Conservation (phyloP, 1,140 invertebrate genomes). For the Laupala kohalensis region DNA sequence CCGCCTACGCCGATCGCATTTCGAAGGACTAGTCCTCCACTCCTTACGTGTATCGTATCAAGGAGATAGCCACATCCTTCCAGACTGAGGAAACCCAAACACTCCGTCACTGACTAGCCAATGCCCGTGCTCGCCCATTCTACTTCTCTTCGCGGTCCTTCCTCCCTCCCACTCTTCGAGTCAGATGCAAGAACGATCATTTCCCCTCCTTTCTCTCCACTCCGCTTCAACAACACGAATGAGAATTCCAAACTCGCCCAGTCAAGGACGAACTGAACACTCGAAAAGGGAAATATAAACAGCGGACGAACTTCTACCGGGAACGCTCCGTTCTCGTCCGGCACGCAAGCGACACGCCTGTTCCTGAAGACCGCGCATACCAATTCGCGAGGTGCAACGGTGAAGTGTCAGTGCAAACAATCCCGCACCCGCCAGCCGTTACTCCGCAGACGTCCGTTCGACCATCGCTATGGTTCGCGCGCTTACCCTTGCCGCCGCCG, state of each 20-base stretch:
- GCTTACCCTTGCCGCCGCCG: not conserved
- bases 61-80: no score
- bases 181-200: no score
- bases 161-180: no score
- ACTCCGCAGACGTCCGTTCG: not conserved
- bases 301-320: not conserved
- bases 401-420: not conserved
- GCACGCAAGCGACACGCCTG: not conserved
- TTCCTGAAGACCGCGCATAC: not conserved
- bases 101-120: no score
- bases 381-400: not conserved
- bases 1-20: no score
- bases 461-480: not conserved
- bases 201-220: not conserved
- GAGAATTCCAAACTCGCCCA: not conserved
- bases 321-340: not conserved
- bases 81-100: no score
- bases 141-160: no score
- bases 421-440: not conserved
- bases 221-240: not conserved
- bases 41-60: no score
- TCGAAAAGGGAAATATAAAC: not conserved
- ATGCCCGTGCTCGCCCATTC: no score
- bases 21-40: no score
- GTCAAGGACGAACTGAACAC: not conserved